Conservation (phyloP, 2,888 invertebrate species). For the Pachycephus smyrnensis region DNA sequence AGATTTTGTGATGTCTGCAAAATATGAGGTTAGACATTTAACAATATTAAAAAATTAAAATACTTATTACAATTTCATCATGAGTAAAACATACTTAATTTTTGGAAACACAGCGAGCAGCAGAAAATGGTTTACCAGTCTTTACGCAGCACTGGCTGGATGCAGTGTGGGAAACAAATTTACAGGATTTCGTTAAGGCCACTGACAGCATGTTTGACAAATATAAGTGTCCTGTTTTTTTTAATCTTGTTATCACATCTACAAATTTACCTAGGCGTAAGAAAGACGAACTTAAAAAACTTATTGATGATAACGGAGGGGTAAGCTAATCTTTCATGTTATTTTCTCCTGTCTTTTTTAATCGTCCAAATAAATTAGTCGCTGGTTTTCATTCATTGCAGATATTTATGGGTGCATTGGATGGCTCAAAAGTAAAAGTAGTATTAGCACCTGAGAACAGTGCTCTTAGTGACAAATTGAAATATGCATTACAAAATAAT, state of each 20-base stretch:
- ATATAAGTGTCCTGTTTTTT: constrained; percentile 78
- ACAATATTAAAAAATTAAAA: background rate
- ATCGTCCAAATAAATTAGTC: background rate
- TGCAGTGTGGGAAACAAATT: constrained; percentile 82
- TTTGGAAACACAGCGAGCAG: constrained; percentile 72
- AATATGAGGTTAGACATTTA: constrained; percentile 74
- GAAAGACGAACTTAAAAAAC: constrained; percentile 74
- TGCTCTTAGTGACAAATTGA: constrained; percentile 77
- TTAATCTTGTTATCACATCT: constrained; percentile 81
- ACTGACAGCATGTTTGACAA: constrained; percentile 74
- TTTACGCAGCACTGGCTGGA: constrained; percentile 85
- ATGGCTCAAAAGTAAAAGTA: constrained; percentile 70
- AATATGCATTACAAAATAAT: constrained; percentile 70
- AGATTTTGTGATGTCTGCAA: constrained; percentile 79
- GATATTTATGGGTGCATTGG: constrained; percentile 69
- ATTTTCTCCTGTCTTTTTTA: constrained; percentile 3
- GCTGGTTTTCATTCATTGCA: constrained; percentile 50
- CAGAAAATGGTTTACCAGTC: constrained; percentile 76
- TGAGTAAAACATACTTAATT: constrained; percentile 48
- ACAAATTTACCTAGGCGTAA: constrained; percentile 78
- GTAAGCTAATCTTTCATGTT: constrained; percentile 41
- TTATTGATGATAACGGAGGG: constrained; percentile 82
- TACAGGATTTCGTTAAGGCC: constrained; percentile 73
- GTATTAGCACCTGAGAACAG: constrained; percentile 66
- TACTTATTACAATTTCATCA: background rate